phyloP scores from a whole-genome alignment of 1,140 invertebrate genomes.

The Campoletis sonorensis region DNA sequence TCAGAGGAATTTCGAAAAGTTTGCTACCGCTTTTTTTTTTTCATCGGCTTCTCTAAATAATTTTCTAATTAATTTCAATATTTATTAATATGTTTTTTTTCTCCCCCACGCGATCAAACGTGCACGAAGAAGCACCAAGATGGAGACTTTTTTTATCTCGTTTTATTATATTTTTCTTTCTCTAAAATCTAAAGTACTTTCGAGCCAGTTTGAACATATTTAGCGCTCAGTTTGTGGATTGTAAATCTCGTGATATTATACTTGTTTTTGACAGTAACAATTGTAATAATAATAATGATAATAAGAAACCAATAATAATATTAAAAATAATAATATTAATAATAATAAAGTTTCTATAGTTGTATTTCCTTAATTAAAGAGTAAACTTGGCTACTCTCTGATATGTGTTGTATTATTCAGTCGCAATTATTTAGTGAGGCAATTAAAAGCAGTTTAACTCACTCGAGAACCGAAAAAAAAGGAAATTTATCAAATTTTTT shows the following conservation, averaged over 20 bases:
- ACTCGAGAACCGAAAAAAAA: no score
- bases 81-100: no score
- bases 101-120: neutral
- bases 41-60: neutral
- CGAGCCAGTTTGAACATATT: no score
- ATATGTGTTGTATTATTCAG: constrained; percentile 75
- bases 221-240: no score
- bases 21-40: neutral
- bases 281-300: neutral
- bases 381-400: constrained; percentile 62
- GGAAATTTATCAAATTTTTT: no score
- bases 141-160: neutral
- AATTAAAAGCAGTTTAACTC: constrained; percentile 57
- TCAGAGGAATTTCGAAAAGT: neutral
- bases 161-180: neutral
- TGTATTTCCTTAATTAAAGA: constrained; percentile 57
- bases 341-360: constrained; percentile 54
- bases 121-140: neutral
- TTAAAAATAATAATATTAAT: neutral
- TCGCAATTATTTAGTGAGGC: constrained; percentile 64
- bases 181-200: neutral
- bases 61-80: no score
- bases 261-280: neutral
- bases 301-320: neutral
- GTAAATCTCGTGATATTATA: no score